phyloP scores from a whole-genome alignment of 2,888 invertebrate genomes.

The Temnothorax ravouxi region DNA sequence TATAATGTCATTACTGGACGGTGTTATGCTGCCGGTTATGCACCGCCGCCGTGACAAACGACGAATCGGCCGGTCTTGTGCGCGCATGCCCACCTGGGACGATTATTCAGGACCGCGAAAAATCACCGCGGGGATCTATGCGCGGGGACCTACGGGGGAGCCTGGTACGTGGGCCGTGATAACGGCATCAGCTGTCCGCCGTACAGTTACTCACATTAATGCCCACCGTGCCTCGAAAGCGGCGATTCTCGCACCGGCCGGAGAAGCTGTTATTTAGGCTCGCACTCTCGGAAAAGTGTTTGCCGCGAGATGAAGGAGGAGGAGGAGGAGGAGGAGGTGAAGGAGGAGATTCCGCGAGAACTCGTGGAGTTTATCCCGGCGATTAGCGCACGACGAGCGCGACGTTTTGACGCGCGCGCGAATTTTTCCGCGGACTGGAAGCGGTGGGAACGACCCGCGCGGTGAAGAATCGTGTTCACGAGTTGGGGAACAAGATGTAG shows the following conservation, averaged over 20 bases:
- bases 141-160: conserved; percentile 40
- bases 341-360: conserved; percentile 34
- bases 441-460: conserved; percentile 36
- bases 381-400: conserved; percentile 51
- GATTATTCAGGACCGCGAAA: conserved; percentile 63
- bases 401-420: conserved; percentile 52
- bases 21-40: conserved; percentile 64
- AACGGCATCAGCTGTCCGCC: conserved; percentile 67
- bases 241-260: conserved; percentile 57
- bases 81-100: conserved; percentile 62
- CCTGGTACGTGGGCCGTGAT: conserved; percentile 63
- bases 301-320: conserved; percentile 8
- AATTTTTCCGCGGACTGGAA: conserved; percentile 33
- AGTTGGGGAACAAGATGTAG: conserved; percentile 8
- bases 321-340: background rate
- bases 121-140: conserved; percentile 42
- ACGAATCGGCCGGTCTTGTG: conserved; percentile 59
- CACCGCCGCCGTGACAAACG: conserved; percentile 72
- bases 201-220: conserved; percentile 70
- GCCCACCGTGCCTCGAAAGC: conserved; percentile 58
- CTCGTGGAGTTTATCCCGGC: conserved; percentile 46
- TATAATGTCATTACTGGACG: conserved; percentile 79
- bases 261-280: conserved; percentile 57
- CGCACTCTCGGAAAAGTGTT: conserved; percentile 11
- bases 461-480: conserved; percentile 22